These are phyloP conservation scores for Petrocephalus sullivani DNA, from an alignment of 2,797 vertebrate species.

Conservation along the genomic window DNA sequence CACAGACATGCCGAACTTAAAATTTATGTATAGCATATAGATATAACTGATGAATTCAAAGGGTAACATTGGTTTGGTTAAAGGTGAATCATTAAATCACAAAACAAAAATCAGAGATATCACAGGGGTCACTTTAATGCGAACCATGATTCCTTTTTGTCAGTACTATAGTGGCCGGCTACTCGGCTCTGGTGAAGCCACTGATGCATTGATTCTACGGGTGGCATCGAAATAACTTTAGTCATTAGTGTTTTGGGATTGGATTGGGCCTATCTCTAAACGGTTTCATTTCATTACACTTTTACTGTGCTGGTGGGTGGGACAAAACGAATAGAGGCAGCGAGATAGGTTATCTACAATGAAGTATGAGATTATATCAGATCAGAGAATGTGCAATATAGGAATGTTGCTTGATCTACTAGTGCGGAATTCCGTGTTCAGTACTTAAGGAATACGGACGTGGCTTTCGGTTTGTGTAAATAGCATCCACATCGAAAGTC, in stretches of 20 bases:
- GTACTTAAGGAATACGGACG: background rate
- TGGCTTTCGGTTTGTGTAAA: background rate
- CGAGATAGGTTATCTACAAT: background rate
- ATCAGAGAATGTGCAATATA: background rate
- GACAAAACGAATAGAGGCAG: background rate
- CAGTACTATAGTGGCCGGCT: background rate
- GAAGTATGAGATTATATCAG: background rate
- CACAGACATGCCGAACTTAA: background rate
- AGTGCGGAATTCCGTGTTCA: background rate
- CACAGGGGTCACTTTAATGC: background rate
- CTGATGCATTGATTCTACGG: background rate
- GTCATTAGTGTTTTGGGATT: background rate
- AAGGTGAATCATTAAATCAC: background rate
- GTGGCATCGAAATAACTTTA: background rate
- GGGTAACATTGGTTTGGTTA: background rate
- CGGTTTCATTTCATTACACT: background rate
- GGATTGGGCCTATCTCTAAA: background rate
- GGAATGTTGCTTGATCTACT: background rate
- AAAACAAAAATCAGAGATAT: background rate
- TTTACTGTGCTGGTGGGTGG: background rate
- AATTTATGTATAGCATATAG: too few relatives aligned
- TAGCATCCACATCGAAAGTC: background rate
- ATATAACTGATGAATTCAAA: background rate
- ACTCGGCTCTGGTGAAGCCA: background rate
- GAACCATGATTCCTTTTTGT: background rate